Conservation (phyloP, 2,888 invertebrate species). For the Agrochola lychnidis region DNA sequence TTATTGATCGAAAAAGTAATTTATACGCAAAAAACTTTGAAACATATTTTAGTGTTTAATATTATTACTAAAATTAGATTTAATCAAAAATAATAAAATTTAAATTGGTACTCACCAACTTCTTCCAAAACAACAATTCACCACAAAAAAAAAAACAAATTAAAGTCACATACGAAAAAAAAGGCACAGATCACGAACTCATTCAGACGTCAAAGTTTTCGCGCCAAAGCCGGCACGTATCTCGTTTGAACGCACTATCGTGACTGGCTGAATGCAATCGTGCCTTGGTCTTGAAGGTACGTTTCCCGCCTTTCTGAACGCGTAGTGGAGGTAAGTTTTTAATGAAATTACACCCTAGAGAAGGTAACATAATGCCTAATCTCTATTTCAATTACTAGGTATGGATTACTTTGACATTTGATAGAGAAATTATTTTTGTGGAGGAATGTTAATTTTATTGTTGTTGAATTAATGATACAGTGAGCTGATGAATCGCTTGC, state of each 20-base stretch:
- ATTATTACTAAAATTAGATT: neutral
- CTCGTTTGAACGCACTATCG: slow-evolving; percentile 57
- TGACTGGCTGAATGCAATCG: slow-evolving; percentile 52
- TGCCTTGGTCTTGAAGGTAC: slow-evolving; percentile 58
- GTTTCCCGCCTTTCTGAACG: slow-evolving; percentile 50
- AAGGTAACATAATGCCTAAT: slow-evolving; percentile 52
- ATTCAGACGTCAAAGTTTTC: slow-evolving; percentile 59
- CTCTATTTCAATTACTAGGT: slow-evolving; percentile 26
- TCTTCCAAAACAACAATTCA: slow-evolving; percentile 46
- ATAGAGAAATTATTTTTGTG: slow-evolving; percentile 52
- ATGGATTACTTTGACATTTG: slow-evolving; percentile 60
- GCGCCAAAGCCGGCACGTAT: slow-evolving; percentile 63
- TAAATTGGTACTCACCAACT: slow-evolving; percentile 40
- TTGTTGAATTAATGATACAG: neutral
- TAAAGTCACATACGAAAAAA: slow-evolving; percentile 50
- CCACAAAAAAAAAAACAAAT: slow-evolving; percentile 31
- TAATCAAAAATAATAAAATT: neutral
- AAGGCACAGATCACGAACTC: slow-evolving; percentile 57
- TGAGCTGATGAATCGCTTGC: neutral
- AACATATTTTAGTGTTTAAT: neutral
- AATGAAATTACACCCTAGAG: slow-evolving; percentile 59
- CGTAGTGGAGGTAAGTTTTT: slow-evolving; percentile 63
- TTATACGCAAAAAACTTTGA: neutral
- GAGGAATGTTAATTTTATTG: neutral
- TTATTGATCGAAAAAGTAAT: neutral